Conservation (phyloP, 2,113 vertebrate genomes). For the Centropus unirufus region DNA sequence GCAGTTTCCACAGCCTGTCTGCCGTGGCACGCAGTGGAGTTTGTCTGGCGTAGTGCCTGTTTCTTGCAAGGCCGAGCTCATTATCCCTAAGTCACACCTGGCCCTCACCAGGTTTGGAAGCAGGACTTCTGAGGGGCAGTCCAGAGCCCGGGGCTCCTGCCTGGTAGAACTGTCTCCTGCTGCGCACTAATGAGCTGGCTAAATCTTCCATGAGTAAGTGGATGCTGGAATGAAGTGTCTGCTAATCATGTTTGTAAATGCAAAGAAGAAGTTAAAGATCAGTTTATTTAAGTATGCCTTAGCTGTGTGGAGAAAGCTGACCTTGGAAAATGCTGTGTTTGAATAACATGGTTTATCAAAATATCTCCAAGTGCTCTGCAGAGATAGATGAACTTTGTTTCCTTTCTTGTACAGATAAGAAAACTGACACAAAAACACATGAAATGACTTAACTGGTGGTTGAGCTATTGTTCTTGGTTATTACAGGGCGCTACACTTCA, state of each 20-base stretch:
- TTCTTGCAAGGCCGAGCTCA: not conserved
- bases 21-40: not conserved
- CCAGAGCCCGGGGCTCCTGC: not conserved
- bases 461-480: not conserved
- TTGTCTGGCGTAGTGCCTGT: not conserved
- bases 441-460: not conserved
- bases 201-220: accelerated
- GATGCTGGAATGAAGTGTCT: not conserved
- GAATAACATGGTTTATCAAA: not conserved
- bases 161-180: not conserved
- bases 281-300: not conserved
- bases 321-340: slow-evolving; percentile 33
- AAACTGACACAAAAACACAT: not conserved
- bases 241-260: not conserved
- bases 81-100: not conserved
- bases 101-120: not conserved
- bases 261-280: not conserved
- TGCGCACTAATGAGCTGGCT: not conserved
- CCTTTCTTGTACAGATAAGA: not conserved
- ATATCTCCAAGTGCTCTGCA: not conserved
- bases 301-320: not conserved
- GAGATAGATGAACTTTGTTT: slow-evolving; percentile 3
- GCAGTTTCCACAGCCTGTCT: not conserved
- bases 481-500: not conserved
- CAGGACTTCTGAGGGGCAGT: not conserved